Conservation (phyloP, 2,888 invertebrate genomes). For the Eutolmus rufibarbis region DNA sequence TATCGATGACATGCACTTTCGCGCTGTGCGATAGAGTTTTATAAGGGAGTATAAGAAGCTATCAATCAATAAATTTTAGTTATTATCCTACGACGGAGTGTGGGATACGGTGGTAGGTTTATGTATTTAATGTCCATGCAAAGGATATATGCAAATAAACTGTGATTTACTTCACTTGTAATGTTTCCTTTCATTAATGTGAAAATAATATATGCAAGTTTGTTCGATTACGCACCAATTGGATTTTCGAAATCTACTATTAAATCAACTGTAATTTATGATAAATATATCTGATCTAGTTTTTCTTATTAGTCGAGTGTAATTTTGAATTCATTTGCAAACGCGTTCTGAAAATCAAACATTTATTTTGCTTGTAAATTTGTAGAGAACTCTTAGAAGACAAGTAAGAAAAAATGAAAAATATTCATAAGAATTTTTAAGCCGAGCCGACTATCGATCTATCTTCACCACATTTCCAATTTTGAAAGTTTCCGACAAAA, state of each 20-base stretch:
- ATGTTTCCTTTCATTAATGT: background rate
- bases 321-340: no score
- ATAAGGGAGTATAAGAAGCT: background rate
- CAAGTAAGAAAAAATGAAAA: no score
- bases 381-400: no score
- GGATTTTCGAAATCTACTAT: background rate
- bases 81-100: background rate
- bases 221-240: background rate
- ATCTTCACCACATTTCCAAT: no score
- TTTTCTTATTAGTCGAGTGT: no score
- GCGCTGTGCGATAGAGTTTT: background rate
- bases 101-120: background rate
- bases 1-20: background rate
- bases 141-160: background rate
- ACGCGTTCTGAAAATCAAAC: no score
- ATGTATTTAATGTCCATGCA: background rate
- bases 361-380: no score
- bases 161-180: background rate
- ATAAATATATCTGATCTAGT: no score
- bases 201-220: background rate
- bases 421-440: no score
- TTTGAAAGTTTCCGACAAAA: no score
- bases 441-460: no score
- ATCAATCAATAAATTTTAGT: background rate
- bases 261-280: no score